Conservation (phyloP, 2,797 vertebrate species). For the Synaphobranchus kaupii region DNA sequence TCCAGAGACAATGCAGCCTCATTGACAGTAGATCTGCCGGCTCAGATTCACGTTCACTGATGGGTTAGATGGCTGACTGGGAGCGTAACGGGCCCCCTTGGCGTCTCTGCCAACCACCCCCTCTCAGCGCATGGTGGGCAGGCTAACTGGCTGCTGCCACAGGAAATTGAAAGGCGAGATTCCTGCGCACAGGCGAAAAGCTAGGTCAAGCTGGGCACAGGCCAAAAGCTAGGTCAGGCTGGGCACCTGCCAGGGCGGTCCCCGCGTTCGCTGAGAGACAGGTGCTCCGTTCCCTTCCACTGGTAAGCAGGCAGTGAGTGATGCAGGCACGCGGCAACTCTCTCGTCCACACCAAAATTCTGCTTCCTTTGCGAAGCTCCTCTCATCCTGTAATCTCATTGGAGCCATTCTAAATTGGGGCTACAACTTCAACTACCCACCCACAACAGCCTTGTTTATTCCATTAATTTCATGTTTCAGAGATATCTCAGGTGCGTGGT, state of each 20-base stretch:
- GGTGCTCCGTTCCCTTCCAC: constrained; percentile 39
- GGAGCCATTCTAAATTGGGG: neutral
- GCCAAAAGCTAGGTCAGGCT: constrained; percentile 17
- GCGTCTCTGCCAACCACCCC: neutral
- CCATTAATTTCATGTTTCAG: neutral
- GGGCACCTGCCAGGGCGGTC: constrained; percentile 38
- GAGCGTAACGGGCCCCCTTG: neutral
- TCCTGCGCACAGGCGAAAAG: neutral
- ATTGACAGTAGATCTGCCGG: neutral
- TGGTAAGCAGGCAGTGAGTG: constrained; percentile 33
- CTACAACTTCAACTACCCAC: too few species aligned
- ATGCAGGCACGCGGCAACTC: constrained; percentile 15
- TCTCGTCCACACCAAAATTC: constrained; percentile 36
- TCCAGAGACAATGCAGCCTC: neutral
- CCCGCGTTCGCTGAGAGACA: constrained; percentile 31
- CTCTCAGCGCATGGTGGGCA: constrained; percentile 6
- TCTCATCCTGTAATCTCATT: constrained; percentile 4
- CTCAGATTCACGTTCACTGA: neutral
- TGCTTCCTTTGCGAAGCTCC: constrained; percentile 31
- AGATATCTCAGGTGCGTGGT: neutral
- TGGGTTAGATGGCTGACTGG: neutral
- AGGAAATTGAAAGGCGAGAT: constrained; percentile 26
- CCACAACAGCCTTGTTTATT: neutral
- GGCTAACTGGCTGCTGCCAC: constrained; percentile 18
- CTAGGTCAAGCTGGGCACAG: constrained; percentile 23